Evolutionary conservation across 1,140 invertebrate species (phyloP), one percentile per base, ranked within the genome.

Genomic region (Solenopsis invicta): DNA sequence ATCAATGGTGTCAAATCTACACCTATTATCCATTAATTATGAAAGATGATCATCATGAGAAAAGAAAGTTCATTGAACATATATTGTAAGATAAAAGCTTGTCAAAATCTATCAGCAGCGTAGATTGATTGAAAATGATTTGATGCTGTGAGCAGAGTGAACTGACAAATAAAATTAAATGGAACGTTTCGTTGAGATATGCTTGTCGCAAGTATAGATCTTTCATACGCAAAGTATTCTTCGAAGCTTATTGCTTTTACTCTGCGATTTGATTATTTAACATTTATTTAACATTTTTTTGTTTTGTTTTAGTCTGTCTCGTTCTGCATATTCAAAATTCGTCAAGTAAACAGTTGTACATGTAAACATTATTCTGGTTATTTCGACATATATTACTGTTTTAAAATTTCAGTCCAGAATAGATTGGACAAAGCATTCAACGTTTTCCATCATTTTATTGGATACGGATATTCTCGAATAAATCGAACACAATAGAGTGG

Each of bases 161-260:
- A 59, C 12, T 75, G 6, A 75, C 6, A 41, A 10, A 56, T 75
- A 75, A 75, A 59, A 54, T 29, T 74, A 13, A 52, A 56, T 45
- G 18, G 13, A 75, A 75, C 21, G 8, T 59, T 56, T 74, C n/a
- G 4, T 24, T 21, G n/a, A 48, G 5, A 1, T 24, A 74, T 21
- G 9, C 2, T 56, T 10, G 0, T 74, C 52, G n/a, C 34, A 41
- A 2, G 12, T n/a, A 2, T 41, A 21, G n/a, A 56, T 5, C 5
- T 41, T 41, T 56, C 18, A n/a, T 74, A 12, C 13, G 52, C 6
- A 13, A 75, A 75, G 24, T 59, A 1, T 75, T 2, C 12, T 21
- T 41, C 59, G 29, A 74, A 67, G 8, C 18, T 72, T 54, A 34
- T 9, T n/a, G 24, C 8, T 74, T 72, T 5, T 37, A 13, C 9